phyloP scores from a whole-genome alignment of 2,888 invertebrate species.

The Oxyteleia sp. region DNA sequence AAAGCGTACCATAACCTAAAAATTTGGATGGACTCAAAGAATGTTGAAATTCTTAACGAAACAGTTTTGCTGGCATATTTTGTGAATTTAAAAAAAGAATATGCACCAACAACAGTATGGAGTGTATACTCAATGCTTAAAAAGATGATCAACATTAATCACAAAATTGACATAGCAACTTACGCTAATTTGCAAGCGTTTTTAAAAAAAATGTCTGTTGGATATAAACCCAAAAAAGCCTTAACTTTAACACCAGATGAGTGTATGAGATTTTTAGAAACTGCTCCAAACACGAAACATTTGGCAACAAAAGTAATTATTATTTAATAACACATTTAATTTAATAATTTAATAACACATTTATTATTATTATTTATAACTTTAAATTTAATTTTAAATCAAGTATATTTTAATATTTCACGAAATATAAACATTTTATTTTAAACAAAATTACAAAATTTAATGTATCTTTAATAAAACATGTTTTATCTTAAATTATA shows the following conservation, averaged over 20 bases:
- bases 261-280: not conserved
- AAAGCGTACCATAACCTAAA: not conserved
- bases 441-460: no score
- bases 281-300: not conserved
- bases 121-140: not conserved
- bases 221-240: not conserved
- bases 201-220: not conserved
- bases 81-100: not conserved
- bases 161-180: not conserved
- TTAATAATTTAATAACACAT: no score
- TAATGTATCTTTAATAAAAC: no score
- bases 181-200: not conserved
- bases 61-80: not conserved
- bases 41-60: not conserved
- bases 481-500: no score
- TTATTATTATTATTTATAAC: not conserved
- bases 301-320: conserved; percentile 4
- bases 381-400: no score
- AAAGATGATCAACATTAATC: not conserved
- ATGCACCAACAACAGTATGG: not conserved
- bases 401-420: no score
- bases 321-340: no score
- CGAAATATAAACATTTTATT: no score
- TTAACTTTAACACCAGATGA: not conserved
- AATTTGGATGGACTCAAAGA: not conserved